These are phyloP conservation scores for Thamnophis sirtalis DNA, from an alignment of 2,113 vertebrate genomes.

Conservation along the genomic window DNA sequence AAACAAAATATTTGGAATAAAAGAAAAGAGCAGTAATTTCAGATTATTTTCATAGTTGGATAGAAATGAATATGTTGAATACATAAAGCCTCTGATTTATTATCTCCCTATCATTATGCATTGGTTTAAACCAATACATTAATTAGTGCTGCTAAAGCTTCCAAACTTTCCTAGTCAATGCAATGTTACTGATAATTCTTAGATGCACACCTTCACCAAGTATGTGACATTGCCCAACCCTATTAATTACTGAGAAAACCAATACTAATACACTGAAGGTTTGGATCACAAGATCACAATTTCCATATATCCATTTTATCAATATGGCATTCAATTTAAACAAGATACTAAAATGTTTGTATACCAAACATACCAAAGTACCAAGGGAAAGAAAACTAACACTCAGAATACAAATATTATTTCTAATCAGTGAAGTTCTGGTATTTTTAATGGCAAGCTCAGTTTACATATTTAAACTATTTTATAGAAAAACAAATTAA, in stretches of 20 bases:
- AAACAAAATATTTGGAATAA: not conserved
- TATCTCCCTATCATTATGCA: not conserved
- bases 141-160: not conserved
- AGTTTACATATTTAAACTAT: constrained; percentile 29
- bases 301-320: constrained; percentile 26
- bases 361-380: constrained; percentile 5
- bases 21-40: constrained; percentile 27
- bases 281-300: constrained; percentile 37
- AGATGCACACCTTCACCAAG: not conserved
- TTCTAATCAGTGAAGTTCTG: constrained; percentile 32
- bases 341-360: constrained; percentile 6
- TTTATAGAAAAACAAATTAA: constrained; percentile 48
- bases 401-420: not conserved
- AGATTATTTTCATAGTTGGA: not conserved
- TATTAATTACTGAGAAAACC: not conserved
- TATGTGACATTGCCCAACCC: not conserved
- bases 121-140: not conserved
- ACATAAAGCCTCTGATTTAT: not conserved
- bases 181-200: not conserved
- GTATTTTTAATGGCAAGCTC: constrained; percentile 28
- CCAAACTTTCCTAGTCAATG: not conserved
- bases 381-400: not conserved
- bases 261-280: constrained; percentile 27
- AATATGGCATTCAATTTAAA: not conserved
- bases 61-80: not conserved